Evolutionary conservation across 2,113 vertebrate species (phyloP).

Genomic region (Collichthys lucidus): DNA sequence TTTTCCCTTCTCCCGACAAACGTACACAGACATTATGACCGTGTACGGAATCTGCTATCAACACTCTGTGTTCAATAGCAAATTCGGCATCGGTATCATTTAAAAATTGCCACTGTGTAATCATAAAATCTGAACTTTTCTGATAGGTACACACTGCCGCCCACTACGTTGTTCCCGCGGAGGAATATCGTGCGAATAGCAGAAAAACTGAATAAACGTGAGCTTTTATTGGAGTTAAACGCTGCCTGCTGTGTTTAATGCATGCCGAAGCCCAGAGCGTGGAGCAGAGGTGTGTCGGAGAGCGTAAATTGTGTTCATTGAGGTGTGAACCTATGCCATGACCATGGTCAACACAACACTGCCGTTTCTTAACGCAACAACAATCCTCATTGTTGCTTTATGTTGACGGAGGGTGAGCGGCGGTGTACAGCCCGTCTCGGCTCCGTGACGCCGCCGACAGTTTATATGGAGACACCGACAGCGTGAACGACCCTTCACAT

Average conservation of each 20-base stretch:
- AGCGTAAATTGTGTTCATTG: not conserved
- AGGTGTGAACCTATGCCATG: not conserved
- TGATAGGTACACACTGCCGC: conserved; percentile 15
- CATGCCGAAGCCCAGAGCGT: not conserved
- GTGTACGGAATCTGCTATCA: fast-evolving
- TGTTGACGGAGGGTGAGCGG: conserved; percentile 17
- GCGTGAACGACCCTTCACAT: not conserved
- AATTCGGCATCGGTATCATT: conserved; percentile 31
- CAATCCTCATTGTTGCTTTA: conserved; percentile 12
- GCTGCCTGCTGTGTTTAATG: not conserved
- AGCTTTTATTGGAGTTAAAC: not conserved
- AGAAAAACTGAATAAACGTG: conserved; percentile 14
- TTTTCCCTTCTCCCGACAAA: not conserved
- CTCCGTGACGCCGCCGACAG: not conserved
- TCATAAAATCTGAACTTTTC: conserved; percentile 51
- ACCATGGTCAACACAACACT: not conserved
- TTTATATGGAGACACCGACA: fast-evolving
- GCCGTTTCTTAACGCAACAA: conserved; percentile 22
- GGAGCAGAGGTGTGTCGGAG: no score
- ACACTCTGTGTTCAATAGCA: fast-evolving
- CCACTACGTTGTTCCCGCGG: conserved; percentile 26
- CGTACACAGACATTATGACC: fast-evolving
- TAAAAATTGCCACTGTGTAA: not conserved
- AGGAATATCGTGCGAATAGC: not conserved
- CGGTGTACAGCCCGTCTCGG: not conserved